Conservation (phyloP, 2,797 vertebrate genomes). For the Tokudaia muenninki region DNA sequence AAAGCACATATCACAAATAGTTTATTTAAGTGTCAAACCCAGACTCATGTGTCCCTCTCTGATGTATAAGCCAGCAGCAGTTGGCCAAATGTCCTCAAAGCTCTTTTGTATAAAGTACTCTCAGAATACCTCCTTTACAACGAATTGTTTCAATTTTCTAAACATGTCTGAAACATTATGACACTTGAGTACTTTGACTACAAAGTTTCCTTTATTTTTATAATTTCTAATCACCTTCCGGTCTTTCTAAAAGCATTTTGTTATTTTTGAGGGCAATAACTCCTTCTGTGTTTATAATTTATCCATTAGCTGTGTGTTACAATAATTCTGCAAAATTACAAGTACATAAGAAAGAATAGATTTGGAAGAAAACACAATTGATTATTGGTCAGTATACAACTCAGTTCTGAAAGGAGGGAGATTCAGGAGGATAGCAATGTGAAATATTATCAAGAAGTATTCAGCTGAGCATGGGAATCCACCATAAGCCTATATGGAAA, state of each 20-base stretch:
- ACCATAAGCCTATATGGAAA: not conserved
- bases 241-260: conserved; percentile 39
- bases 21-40: conserved; percentile 46
- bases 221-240: not conserved
- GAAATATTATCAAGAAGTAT: not conserved
- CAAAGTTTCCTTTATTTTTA: conserved; percentile 45
- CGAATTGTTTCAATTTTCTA: conserved; percentile 4
- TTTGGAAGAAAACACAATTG: not conserved
- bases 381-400: not conserved
- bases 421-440: not conserved
- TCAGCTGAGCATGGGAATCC: not conserved
- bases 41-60: not conserved
- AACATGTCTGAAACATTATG: conserved; percentile 1
- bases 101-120: conserved; percentile 19
- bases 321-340: conserved; percentile 22
- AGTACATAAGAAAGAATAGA: not conserved
- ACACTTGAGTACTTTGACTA: conserved; percentile 35
- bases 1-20: conserved; percentile 13
- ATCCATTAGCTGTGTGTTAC: not conserved
- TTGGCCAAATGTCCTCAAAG: conserved; percentile 13
- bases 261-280: conserved; percentile 62
- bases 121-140: not conserved
- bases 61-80: conserved; percentile 18
- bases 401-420: conserved; percentile 33
- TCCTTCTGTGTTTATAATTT: not conserved